Evolutionary conservation across 2,113 vertebrate species (phyloP), one percentile per base, ranked within the genome.

Genomic region (Hippocampus barbouri): DNA sequence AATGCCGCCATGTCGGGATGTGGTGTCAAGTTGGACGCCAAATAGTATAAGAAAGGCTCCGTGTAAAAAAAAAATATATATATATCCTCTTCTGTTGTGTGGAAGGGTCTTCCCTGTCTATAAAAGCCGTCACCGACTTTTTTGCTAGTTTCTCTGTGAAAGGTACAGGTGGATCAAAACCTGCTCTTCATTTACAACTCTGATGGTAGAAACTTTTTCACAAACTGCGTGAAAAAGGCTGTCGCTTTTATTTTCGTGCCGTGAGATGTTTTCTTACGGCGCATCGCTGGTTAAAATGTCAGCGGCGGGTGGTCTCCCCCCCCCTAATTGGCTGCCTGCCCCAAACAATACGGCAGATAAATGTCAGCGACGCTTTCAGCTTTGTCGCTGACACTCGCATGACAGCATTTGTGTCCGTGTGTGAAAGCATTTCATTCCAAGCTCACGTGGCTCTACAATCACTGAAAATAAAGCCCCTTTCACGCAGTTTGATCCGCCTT

Each of bases 331-430:
- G 82, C 59, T 63, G 65, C 60, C 63, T 60, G 47, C 66, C 59
- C 69, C 72, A 61, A 83, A 84, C 78, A 82, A 83, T 85, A 70
- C 77, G 73, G 23, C 74, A 51, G 76, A 69, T 89, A 89, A 89
- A 91, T 89, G 86, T 89, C 88, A 89, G 72, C 27, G 77, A 77
- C 79, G 76, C 76, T 79, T 78, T 18, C 3, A 53, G 40, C 78
- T 75, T 16, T 27, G 63, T 66, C 71, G 47, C 70, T 69, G 77
- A 80, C 41, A 53, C n/a, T 45, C 63, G 63, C 3, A 1, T 25
- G 40, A 66, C 41, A 47, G 43, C 45, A 16, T 70, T 25, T 72
- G 34, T 83, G 74, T 68, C 40, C 68, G 65, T 23, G 41, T 64
- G 65, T 34, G 64, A 15, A 34, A 40, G 15, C 10, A 15, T 59